A percentile compares a stretch with the other conserved stretches of the same genome.
Conservation (phyloP, 2,113 vertebrate genomes). For the Osmerus eperlanus region DNA sequence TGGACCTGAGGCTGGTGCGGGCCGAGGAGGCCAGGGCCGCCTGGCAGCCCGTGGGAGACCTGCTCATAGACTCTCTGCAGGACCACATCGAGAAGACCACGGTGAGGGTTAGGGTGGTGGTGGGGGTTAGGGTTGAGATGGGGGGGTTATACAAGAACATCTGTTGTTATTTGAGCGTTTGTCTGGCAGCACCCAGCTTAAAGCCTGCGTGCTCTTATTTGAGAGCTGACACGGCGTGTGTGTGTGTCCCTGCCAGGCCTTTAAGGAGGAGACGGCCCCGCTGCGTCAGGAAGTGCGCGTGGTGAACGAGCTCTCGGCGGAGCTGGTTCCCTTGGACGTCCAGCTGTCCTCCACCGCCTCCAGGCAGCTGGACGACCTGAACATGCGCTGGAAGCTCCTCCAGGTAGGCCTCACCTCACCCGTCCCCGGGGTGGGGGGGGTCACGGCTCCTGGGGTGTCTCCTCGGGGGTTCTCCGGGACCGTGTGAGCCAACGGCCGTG, state of each 20-base stretch:
- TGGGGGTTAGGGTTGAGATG: background rate
- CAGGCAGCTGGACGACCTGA: slow-evolving; percentile 91
- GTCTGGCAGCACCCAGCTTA: background rate
- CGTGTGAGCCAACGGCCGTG: too few species aligned
- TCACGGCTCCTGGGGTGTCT: too few species aligned
- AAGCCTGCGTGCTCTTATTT: background rate
- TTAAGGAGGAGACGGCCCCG: slow-evolving; percentile 88
- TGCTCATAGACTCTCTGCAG: slow-evolving; percentile 90
- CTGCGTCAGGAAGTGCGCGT: slow-evolving; percentile 84
- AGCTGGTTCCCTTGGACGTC: slow-evolving; percentile 87
- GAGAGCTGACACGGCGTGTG: background rate
- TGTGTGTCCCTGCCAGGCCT: slow-evolving; percentile 68
- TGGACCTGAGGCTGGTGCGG: slow-evolving; percentile 82
- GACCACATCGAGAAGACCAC: slow-evolving; percentile 89
- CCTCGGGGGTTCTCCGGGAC: too few species aligned
- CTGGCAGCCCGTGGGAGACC: slow-evolving; percentile 92
- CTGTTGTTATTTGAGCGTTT: background rate
- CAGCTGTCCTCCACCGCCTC: slow-evolving; percentile 88
- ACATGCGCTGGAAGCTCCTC: slow-evolving; percentile 91
- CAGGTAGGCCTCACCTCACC: slow-evolving; percentile 72
- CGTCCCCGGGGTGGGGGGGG: too few species aligned
- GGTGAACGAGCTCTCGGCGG: slow-evolving; percentile 88
- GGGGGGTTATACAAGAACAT: background rate
- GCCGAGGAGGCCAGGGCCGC: slow-evolving; percentile 79
- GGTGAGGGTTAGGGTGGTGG: slow-evolving; percentile 64